A percentile compares a stretch with the other conserved stretches of the same genome.
Evolutionary conservation across 2,888 invertebrate species (phyloP).

Genomic region (Pammene fasciana): DNA sequence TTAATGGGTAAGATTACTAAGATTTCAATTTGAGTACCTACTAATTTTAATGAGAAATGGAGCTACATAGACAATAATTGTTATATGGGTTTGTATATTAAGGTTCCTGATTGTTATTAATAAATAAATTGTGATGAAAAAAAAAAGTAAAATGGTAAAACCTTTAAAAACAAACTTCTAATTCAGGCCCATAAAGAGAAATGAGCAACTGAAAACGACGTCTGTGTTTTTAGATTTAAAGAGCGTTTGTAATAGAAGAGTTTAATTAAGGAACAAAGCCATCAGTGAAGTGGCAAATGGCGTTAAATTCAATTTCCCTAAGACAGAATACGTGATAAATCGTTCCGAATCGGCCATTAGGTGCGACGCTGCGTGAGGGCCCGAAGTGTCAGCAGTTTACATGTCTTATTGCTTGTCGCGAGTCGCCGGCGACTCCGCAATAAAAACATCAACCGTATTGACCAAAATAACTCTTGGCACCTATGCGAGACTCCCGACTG

Average conservation of each 20-base stretch:
- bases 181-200: slow-evolving; percentile 15
- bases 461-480: slow-evolving; percentile 84
- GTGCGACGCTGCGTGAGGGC: slow-evolving; percentile 74
- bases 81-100: neutral
- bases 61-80: too few species aligned
- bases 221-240: slow-evolving; percentile 17
- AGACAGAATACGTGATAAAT: slow-evolving; percentile 78
- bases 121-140: neutral
- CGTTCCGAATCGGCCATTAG: slow-evolving; percentile 76
- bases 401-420: slow-evolving; percentile 77
- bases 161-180: neutral
- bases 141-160: neutral
- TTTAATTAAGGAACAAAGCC: slow-evolving; percentile 70
- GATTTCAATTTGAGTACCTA: too few species aligned
- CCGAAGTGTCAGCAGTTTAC: slow-evolving; percentile 69
- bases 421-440: slow-evolving; percentile 74
- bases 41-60: too few species aligned
- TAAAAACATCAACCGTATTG: slow-evolving; percentile 82
- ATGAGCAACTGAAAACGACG: neutral
- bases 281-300: slow-evolving; percentile 64
- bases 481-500: slow-evolving; percentile 69
- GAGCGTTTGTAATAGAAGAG: slow-evolving; percentile 57
- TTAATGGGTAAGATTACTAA: too few species aligned
- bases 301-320: slow-evolving; percentile 75
- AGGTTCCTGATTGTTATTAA: too few species aligned